phyloP scores from a whole-genome alignment of 2,888 invertebrate species.

The Scaptomyza flava region DNA sequence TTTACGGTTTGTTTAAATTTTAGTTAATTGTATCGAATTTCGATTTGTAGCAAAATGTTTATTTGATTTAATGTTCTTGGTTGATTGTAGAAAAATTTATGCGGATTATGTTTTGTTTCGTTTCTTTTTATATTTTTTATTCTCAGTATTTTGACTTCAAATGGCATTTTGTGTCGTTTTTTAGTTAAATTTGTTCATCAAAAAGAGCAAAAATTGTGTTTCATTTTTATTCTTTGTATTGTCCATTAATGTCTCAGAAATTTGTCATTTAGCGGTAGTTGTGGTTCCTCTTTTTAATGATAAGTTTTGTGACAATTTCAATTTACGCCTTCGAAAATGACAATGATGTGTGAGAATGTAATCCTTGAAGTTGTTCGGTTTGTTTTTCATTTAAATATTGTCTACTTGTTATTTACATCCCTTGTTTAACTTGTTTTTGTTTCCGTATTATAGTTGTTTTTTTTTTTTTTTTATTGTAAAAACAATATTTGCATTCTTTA shows the following conservation, averaged over 20 bases:
- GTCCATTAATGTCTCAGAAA: constrained; percentile 76
- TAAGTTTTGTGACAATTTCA: constrained; percentile 6
- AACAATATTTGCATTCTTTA: constrained; percentile 18
- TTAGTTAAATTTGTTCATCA: constrained; percentile 53
- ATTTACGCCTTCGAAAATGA: constrained; percentile 19
- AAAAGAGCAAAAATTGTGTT: constrained; percentile 66
- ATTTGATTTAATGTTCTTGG: constrained; percentile 43
- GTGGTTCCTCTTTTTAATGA: constrained; percentile 25
- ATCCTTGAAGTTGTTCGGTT: constrained; percentile 20
- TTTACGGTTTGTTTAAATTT: constrained; percentile 31
- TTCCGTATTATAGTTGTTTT: constrained; percentile 52
- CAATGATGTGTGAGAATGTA: constrained; percentile 26
- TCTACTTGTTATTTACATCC: constrained; percentile 76
- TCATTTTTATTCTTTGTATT: constrained; percentile 46
- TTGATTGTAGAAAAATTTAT: constrained; percentile 76
- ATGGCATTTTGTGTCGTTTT: constrained; percentile 46
- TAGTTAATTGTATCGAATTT: constrained; percentile 60
- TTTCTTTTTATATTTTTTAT: neutral
- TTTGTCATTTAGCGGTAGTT: constrained; percentile 52
- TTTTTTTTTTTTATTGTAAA: constrained; percentile 28
- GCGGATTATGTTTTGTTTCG: constrained; percentile 34
- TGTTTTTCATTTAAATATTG: constrained; percentile 59
- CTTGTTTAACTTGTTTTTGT: constrained; percentile 71
- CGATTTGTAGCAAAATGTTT: constrained; percentile 68
- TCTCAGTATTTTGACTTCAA: constrained; percentile 41